Base-by-base conservation (phyloP, 2,888 invertebrate genomes). In the Acanthococcus lagerstroemiae region DNA sequence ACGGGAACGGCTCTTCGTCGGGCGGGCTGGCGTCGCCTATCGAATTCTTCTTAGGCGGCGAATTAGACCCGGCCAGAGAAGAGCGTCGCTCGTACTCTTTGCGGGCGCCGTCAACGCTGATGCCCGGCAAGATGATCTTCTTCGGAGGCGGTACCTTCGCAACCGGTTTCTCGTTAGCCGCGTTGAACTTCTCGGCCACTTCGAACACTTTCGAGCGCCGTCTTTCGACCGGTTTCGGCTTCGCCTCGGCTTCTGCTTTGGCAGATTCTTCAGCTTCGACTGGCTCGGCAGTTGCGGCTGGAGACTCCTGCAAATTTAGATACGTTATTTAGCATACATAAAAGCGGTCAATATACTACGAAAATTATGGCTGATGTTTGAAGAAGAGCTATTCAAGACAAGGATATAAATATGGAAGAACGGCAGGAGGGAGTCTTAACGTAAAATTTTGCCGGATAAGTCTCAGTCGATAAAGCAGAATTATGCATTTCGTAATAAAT, bases 31-130 rank as follows among this genome's bases (percentile, higher is more conserved):
- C 37, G 30, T n/a, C n/a, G n/a, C n/a, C n/a, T n/a, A n/a, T n/a
- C n/a, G 58, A 71, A 25, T 44, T 24, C 7, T 66, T 56, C 24
- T 56, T 66, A 2, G 56, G 57, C 24, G 66, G 37, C n/a, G 65
- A 65, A 12, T 26, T 25, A 48, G 24, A 15, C 21, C 24, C 56
- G 21, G 37, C 2, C 22, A 17, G 27, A 7, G 21, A 44, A 73
- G 76, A 46, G 85, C 86, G 85, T 63, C 88, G 80, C 76, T 92
- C 90, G 73, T 90, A 92, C 72, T 88, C 90, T 72, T 87, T 87
- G 72, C 90, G 91, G 71, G 88, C 90, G 74, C 87, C 90, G 61
- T 88, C 89, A 1, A 92, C 90, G 75, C 87, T 90, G 17, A 90
- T 88, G 30, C 82, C 81, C 27, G 90, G 87, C 73, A 90, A 86